Evolutionary conservation across 2,888 invertebrate species (phyloP), one percentile per base, ranked within the genome.

Genomic region (Pherbina coryleti): DNA sequence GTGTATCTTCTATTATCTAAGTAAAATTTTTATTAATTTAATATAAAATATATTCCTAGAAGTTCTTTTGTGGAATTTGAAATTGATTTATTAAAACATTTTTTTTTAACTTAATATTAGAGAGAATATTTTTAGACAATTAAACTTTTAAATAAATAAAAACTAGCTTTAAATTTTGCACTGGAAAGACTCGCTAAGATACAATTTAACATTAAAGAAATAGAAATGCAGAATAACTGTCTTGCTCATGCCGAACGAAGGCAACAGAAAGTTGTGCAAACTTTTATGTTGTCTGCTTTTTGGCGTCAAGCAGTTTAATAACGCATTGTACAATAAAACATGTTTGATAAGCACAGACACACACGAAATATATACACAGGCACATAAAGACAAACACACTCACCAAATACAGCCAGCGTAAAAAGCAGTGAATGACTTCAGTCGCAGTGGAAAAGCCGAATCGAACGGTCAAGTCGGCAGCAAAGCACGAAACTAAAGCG

Each of bases 361-460:
- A 44, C 34, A 31, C 34, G 51, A 74, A 44, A 74, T 34, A 74
- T 28, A 34, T 55, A 22, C 19, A 51, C 62, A 70, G 22, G 8
- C 71, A 66, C 51, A 76, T 60, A 57, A 8, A 64, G 37, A 70
- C 25, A 44, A 14, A 19, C 2, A 22, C 14, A 31, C n/a, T 17
- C 19, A 31, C 49, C 53, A 9, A 31, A 31, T 28, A 22, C 14
- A 49, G 51, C 4, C 44, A 51, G 17, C 76, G 81, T 79, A 81
- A 73, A 81, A 77, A 83, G 82, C 28, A 5, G 83, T 77, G 84
- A 84, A 82, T 84, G 84, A 83, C 79, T 86, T 85, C 83, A 85
- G 85, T 85, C 82, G 83, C 81, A 81, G 83, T 84, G 84, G 81
- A 82, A 81, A 82, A 83, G 82, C 82, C 84, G 83, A 78, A 83